Evolutionary conservation across 2,888 invertebrate genomes (phyloP), one percentile per base, ranked within the genome.

Genomic region (Lithophane ornitopus): DNA sequence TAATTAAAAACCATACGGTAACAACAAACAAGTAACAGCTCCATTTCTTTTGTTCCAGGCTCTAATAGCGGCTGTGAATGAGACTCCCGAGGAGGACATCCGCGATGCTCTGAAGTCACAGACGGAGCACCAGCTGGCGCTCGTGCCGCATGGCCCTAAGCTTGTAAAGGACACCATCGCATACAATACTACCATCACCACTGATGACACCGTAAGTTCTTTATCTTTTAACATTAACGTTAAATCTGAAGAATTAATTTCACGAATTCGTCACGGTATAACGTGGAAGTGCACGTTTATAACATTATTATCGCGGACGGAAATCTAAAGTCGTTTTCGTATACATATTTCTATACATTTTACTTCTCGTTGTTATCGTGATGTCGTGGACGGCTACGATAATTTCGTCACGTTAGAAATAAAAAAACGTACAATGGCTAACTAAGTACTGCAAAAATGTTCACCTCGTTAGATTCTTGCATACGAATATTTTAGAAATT

Each of bases 121-220:
- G 89, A 96, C 97, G n/a, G 97, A 97, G 84, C 95, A 97, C 82
- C 97, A 97, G 90, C 93, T 97, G 87, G 97, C 97, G 87, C 90
- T 98, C 89, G 97, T 98, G 81, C 97, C 97, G 62, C 96, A 97
- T 16, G 98, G 98, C 58, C 98, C 98, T 0, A 97, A 97, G 81
- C 95, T 98, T 80, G 97, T 98, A 72, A 97, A 98, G 90, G 98
- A 98, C 90, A 98, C 98, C 54, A 97, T 97, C 84, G 98, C 98
- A 85, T 98, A 97, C 87, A 98, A 97, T 88, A 98, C 98, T 93
- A 98, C 98, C 70, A 97, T 98, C 91, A 98, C 99, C 93, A 98
- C 98, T 82, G 98, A 98, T 96, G 98, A 98, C 91, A 98, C 98
- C 82, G 97, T 97, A 87, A 85, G 81, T 67, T n/a, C 1, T 16